Conservation (phyloP, 2,888 invertebrate species). For the Melikaiella ostensackeni region DNA sequence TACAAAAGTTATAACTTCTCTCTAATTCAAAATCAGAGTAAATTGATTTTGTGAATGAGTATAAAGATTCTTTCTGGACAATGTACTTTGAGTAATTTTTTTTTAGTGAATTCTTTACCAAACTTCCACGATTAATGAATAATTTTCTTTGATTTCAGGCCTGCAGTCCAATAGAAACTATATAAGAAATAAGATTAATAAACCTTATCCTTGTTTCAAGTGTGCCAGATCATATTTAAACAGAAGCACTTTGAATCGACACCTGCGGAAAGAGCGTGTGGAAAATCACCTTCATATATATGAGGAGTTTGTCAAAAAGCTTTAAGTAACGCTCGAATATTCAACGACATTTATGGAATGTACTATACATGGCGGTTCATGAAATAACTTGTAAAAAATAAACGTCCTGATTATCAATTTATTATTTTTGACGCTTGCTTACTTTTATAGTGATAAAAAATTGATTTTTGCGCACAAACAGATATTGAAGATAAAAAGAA, state of each 20-base stretch:
- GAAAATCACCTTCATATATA: slow-evolving; percentile 68
- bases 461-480: too few relatives aligned
- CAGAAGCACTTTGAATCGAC: slow-evolving; percentile 82
- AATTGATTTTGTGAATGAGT: neutral
- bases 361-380: slow-evolving; percentile 56
- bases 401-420: neutral
- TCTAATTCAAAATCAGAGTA: neutral
- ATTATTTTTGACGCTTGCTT: too few relatives aligned
- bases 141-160: slow-evolving; percentile 22
- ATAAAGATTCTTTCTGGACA: neutral
- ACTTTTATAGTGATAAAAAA: too few relatives aligned
- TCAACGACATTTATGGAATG: slow-evolving; percentile 67
- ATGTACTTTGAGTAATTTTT: neutral
- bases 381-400: slow-evolving; percentile 5
- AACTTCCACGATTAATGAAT: neutral
- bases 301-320: slow-evolving; percentile 70
- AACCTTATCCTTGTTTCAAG: slow-evolving; percentile 58
- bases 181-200: slow-evolving; percentile 14
- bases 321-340: slow-evolving; percentile 69
- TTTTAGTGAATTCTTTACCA: neutral
- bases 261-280: slow-evolving; percentile 74
- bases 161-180: slow-evolving; percentile 2
- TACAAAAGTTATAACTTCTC: neutral
- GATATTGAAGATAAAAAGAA: too few relatives aligned
- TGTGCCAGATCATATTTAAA: slow-evolving; percentile 74